Percentiles rank a stretch among this genome's conserved stretches.
Conservation (phyloP, 2,888 invertebrate species). For the Clistopyga incitator region DNA sequence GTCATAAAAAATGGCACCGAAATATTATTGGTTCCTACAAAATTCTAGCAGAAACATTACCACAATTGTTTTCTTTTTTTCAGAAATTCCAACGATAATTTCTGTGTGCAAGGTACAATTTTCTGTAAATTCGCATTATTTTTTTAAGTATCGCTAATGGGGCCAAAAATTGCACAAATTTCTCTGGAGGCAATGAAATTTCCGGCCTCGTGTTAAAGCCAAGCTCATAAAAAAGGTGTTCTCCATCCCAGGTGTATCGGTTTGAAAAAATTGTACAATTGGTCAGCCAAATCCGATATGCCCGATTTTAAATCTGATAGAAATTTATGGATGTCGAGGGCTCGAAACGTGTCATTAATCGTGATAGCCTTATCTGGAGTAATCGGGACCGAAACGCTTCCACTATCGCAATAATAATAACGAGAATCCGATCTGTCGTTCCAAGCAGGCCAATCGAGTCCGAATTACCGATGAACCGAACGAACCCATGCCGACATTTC, state of each 20-base stretch:
- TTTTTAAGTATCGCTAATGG: too few relatives aligned
- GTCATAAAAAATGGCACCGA: too few relatives aligned
- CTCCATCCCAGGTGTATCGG: background rate
- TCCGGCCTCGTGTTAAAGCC: background rate
- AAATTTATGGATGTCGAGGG: constrained; percentile 12
- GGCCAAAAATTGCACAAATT: too few relatives aligned
- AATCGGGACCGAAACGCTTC: background rate
- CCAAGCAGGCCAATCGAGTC: constrained; percentile 48
- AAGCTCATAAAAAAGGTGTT: background rate
- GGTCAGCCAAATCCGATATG: background rate
- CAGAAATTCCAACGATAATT: too few relatives aligned
- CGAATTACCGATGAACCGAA: constrained; percentile 39
- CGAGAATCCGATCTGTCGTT: constrained; percentile 40
- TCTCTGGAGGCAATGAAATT: background rate
- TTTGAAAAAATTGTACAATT: constrained; percentile 2
- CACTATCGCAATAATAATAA: constrained; percentile 42
- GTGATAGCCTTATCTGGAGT: constrained; percentile 34
- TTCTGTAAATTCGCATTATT: too few relatives aligned
- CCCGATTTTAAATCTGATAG: constrained; percentile 14
- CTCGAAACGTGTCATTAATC: constrained; percentile 36
- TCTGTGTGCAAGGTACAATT: too few relatives aligned
- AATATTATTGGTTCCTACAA: too few relatives aligned
- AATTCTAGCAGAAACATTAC: too few relatives aligned
- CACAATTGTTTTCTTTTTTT: too few relatives aligned
- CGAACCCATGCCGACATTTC: background rate